phyloP scores from a whole-genome alignment of 2,888 invertebrate species.

The Drosophila crucigera region DNA sequence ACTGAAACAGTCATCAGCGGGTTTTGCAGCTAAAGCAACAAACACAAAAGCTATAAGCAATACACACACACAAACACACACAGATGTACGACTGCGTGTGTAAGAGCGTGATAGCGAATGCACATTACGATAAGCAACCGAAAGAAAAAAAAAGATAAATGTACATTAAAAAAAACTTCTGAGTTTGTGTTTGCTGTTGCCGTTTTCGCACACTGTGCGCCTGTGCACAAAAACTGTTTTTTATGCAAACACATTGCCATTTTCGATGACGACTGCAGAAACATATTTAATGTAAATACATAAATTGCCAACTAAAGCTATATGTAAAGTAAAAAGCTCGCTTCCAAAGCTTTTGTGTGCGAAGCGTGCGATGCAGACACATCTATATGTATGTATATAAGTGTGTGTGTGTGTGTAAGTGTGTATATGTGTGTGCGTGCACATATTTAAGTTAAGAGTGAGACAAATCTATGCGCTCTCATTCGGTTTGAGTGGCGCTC shows the following conservation, averaged over 20 bases:
- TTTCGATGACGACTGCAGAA: conserved; percentile 23
- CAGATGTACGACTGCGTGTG: background rate
- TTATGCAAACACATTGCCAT: conserved; percentile 86
- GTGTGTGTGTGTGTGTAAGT: background rate
- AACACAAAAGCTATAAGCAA: conserved; percentile 30
- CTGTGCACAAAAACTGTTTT: conserved; percentile 84
- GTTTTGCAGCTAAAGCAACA: conserved; percentile 34
- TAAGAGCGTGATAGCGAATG: conserved; percentile 1
- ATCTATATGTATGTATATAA: no score
- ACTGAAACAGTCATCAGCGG: conserved; percentile 36
- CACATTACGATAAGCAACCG: background rate
- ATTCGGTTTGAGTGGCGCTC: background rate
- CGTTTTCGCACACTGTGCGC: conserved; percentile 69
- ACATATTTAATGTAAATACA: background rate
- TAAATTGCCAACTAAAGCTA: background rate
- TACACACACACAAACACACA: background rate
- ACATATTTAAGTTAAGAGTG: background rate
- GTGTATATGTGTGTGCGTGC: background rate
- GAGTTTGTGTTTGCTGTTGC: conserved; percentile 5
- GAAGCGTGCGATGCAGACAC: background rate
- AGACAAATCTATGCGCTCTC: background rate
- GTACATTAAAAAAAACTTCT: background rate
- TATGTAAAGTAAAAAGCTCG: background rate
- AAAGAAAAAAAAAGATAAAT: background rate
- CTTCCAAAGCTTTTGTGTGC: background rate